These are phyloP conservation scores for Cichlasoma orientale DNA, from an alignment of 2,797 vertebrate genomes.

Conservation along the genomic window DNA sequence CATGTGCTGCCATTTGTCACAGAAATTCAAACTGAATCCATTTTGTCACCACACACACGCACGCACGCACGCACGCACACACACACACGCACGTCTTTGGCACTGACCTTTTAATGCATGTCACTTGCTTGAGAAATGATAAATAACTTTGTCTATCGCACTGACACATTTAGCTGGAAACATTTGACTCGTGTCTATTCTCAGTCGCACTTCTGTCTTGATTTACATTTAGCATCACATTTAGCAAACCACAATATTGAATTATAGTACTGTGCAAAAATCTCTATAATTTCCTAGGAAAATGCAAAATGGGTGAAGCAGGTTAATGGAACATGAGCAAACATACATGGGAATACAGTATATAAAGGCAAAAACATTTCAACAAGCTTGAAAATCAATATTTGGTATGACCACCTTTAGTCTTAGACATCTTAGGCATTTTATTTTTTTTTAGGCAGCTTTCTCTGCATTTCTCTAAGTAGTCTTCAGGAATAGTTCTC, in stretches of 20 bases:
- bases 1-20: constrained; percentile 9
- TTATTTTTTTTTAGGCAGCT: neutral
- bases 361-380: neutral
- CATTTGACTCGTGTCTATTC: neutral
- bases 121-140: constrained; percentile 22
- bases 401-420: neutral
- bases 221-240: neutral
- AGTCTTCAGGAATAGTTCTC: neutral
- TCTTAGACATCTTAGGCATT: neutral
- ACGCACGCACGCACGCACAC: no score
- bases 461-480: neutral
- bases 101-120: constrained; percentile 18
- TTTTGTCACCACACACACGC: neutral
- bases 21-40: constrained; percentile 31
- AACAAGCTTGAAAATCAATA: neutral
- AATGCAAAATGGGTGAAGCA: neutral
- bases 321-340: neutral
- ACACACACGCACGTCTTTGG: neutral
- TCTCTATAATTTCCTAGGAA: neutral
- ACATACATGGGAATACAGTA: neutral
- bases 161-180: constrained; percentile 7
- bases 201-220: neutral
- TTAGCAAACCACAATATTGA: neutral
- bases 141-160: constrained; percentile 25
- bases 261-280: neutral